A percentile compares a stretch with the other conserved stretches of the same genome.
phyloP scores from a whole-genome alignment of 2,113 vertebrate species.

The Anoplopoma fimbria region DNA sequence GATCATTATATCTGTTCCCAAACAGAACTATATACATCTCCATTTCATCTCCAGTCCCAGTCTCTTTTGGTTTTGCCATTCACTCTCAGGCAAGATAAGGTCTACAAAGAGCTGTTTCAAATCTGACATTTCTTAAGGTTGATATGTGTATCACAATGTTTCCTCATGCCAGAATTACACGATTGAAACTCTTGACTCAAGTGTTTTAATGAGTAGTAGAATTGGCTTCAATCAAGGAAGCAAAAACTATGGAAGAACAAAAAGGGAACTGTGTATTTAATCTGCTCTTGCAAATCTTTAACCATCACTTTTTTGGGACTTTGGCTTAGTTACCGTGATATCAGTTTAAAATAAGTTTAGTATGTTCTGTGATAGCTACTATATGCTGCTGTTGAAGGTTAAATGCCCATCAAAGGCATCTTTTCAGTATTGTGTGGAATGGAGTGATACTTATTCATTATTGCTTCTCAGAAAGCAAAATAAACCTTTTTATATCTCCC shows the following conservation, averaged over 20 bases:
- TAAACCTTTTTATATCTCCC: not conserved
- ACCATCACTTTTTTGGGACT: too few species aligned
- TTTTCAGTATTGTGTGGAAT: not conserved
- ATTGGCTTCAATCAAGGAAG: not conserved
- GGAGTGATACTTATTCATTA: not conserved
- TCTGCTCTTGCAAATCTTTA: not conserved
- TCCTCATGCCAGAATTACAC: not conserved
- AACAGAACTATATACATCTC: slow-evolving; percentile 22
- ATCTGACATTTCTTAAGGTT: too few species aligned
- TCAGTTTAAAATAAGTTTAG: not conserved
- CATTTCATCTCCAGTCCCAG: not conserved
- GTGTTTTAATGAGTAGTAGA: not conserved
- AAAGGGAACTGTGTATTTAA: not conserved
- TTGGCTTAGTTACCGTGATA: not conserved
- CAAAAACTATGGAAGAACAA: not conserved
- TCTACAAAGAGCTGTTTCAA: too few species aligned
- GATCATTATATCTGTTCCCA: slow-evolving; percentile 36
- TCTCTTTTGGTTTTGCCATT: not conserved
- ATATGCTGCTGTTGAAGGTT: not conserved
- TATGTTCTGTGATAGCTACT: not conserved
- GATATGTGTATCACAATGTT: not conserved
- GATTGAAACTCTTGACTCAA: not conserved
- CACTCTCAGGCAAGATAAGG: too few species aligned
- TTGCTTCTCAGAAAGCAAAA: not conserved
- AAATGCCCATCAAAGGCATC: not conserved